Evolutionary conservation across 1,140 invertebrate genomes (phyloP).

Genomic region (Gonatopus flavifemur): DNA sequence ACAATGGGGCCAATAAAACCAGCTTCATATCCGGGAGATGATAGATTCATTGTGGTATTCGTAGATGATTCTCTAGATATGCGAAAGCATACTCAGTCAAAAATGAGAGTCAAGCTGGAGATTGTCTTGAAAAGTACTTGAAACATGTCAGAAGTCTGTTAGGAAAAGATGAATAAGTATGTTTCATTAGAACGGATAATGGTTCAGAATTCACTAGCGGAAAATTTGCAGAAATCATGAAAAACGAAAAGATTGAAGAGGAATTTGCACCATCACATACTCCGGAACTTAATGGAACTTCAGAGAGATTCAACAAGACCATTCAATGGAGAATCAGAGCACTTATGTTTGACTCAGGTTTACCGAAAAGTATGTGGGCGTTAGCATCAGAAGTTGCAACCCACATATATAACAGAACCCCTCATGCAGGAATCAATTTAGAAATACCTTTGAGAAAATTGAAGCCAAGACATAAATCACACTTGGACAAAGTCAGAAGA

Average conservation of each 20-base stretch:
- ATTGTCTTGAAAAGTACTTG: constrained; percentile 7
- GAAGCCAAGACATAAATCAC: too few species aligned
- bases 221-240: too few species aligned
- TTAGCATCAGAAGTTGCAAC: constrained; percentile 33
- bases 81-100: constrained; percentile 5
- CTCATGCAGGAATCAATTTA: too few species aligned
- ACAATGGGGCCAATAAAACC: too few species aligned
- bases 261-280: too few species aligned
- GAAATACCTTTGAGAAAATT: too few species aligned
- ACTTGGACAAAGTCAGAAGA: too few species aligned
- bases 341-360: too few species aligned
- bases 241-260: too few species aligned
- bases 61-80: too few species aligned
- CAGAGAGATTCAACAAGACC: constrained; percentile 43
- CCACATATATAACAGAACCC: too few species aligned
- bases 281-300: constrained; percentile 41
- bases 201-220: too few species aligned
- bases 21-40: neutral
- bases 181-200: neutral
- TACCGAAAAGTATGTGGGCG: constrained; percentile 37
- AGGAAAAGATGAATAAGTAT: constrained; percentile 3
- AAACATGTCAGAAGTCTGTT: neutral
- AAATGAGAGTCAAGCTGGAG: constrained; percentile 3
- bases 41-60: constrained; percentile 11
- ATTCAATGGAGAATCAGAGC: constrained; percentile 30